Conservation (phyloP, 2,113 vertebrate species). For the Centropus unirufus region DNA sequence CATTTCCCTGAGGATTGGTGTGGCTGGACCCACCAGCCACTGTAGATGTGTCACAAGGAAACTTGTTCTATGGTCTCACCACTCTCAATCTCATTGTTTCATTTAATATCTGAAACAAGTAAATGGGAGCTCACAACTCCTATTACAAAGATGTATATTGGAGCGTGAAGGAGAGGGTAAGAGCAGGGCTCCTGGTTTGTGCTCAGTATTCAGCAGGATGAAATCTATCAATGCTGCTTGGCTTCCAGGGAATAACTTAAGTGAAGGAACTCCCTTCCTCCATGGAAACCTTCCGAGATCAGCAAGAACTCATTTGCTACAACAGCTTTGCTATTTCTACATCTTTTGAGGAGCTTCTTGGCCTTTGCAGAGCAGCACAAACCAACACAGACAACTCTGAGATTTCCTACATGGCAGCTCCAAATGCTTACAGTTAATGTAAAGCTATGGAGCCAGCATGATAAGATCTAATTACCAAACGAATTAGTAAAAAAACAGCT, state of each 20-base stretch:
- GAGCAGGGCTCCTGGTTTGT: neutral
- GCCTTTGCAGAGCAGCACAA: neutral
- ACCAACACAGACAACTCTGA: neutral
- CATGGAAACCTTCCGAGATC: neutral
- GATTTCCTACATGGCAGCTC: constrained; percentile 43
- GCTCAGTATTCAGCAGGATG: neutral
- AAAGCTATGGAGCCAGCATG: constrained; percentile 68
- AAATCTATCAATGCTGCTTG: neutral
- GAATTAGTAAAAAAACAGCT: constrained; percentile 70
- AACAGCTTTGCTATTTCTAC: neutral
- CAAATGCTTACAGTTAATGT: constrained; percentile 66
- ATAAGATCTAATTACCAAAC: constrained; percentile 68
- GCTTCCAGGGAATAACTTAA: neutral
- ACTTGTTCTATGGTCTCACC: neutral
- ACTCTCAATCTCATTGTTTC: neutral
- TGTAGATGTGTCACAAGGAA: neutral
- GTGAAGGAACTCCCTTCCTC: neutral
- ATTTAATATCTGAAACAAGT: neutral
- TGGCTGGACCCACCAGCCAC: neutral
- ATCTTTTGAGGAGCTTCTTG: neutral
- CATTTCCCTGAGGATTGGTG: neutral
- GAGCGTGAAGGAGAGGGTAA: neutral
- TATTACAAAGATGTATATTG: neutral
- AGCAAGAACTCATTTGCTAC: neutral
- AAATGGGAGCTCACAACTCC: neutral